Base-by-base conservation (phyloP, 2,797 vertebrate genomes). In the Peromyscus attwateri region DNA sequence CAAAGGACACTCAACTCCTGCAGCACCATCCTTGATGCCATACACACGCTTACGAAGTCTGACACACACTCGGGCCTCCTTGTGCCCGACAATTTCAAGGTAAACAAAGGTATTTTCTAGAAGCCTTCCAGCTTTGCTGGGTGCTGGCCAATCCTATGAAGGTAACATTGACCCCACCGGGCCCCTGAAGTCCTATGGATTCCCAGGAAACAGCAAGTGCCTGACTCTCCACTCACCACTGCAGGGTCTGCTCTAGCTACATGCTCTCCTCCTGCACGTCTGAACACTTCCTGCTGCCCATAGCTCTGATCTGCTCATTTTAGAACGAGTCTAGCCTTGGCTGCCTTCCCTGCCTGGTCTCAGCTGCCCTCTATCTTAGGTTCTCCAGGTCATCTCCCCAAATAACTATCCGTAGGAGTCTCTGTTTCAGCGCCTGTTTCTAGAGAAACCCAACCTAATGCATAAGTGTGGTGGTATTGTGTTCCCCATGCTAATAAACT, bases 371-470 rank as follows among this genome's bases (percentile, higher is more conserved):
- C 64, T 40, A 73, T 11, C 16, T 7, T 6, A 71, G 71, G 77
- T 46, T 76, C 57, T 52, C 46, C 7, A 77, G 23, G 52, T 68
- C 16, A 66, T 16, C 49, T 34, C 7, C 46, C 55, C 7, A 4
- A 29, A 68, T 43, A 68, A 92, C 49, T n/a, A 40, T 55, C 17
- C 64, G 19, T 1, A 49, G 14, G 62, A 84, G 40, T 43, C 21
- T 94, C 68, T 80, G 68, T 89, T 83, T 82, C 27, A 77, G 14
- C 70, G 23, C 8, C n/a, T 76, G 34, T 93, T 89, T 94, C 87
- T 49, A 6, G 64, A 95, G 79, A 94, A 94, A 71, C 12, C 37
- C 52, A 94, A 87, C 3, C 49, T 87, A 71, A 83, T 11, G 49
- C 49, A 2, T 49, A 12, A 12, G 49, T 49, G 49, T 49, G 49